Percentiles rank a stretch among this genome's conserved stretches.
Conservation (phyloP, 2,113 vertebrate genomes). For the Galbula dea region DNA sequence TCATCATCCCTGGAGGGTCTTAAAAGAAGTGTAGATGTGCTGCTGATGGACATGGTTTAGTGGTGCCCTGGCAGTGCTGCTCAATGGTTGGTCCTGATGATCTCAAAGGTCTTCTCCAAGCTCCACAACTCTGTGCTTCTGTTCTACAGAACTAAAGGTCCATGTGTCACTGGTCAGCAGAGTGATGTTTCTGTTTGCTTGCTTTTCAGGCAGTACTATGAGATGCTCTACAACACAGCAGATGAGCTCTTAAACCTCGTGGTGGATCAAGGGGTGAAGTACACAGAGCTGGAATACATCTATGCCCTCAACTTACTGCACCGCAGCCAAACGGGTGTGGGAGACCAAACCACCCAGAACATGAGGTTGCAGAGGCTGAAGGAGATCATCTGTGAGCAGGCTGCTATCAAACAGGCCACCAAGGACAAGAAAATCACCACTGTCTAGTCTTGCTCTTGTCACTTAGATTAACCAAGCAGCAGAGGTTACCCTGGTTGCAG, state of each 20-base stretch:
- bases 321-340: constrained; percentile 95
- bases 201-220: constrained; percentile 88
- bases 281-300: constrained; percentile 97
- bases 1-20: not conserved
- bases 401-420: constrained; percentile 96
- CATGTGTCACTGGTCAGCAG: accelerated
- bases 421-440: constrained; percentile 99
- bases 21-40: not conserved
- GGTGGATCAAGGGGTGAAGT: constrained; percentile 97
- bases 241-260: constrained; percentile 96
- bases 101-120: not conserved
- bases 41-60: not conserved
- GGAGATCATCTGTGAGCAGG: constrained; percentile 98
- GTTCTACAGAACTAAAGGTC: not conserved
- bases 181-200: not conserved
- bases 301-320: constrained; percentile 93
- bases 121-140: not conserved
- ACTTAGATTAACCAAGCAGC: accelerated
- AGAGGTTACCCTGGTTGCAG: not conserved
- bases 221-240: constrained; percentile 97
- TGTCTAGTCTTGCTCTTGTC: constrained; percentile 67
- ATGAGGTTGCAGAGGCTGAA: constrained; percentile 91
- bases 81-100: not conserved
- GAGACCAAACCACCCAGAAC: constrained; percentile 93
- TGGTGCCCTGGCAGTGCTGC: not conserved